Percentiles rank a stretch among this genome's conserved stretches.
Conservation (phyloP, 2,113 vertebrate genomes). For the Butastur rufipennis region DNA sequence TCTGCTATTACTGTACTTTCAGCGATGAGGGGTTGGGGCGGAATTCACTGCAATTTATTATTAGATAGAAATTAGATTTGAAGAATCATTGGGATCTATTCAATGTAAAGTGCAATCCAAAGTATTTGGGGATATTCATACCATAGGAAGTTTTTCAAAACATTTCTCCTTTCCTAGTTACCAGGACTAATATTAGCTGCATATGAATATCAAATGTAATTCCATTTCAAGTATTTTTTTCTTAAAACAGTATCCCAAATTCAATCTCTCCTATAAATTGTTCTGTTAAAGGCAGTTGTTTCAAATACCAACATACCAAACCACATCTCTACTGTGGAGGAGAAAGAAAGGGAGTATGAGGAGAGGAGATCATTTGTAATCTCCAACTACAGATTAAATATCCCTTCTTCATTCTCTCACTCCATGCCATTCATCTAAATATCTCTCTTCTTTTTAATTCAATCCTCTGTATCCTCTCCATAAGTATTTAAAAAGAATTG, state of each 20-base stretch:
- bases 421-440: background rate
- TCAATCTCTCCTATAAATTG: background rate
- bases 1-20: background rate
- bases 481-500: background rate
- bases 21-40: background rate
- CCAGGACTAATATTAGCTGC: conserved; percentile 11
- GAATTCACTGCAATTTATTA: background rate
- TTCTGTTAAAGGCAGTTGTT: conserved; percentile 28
- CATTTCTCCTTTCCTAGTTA: conserved; percentile 26
- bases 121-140: background rate
- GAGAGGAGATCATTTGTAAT: background rate
- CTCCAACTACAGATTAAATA: background rate
- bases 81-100: background rate
- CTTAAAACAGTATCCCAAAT: background rate
- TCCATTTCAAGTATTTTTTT: background rate
- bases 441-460: background rate
- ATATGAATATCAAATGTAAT: background rate
- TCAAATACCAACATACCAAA: conserved; percentile 37
- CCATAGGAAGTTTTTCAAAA: background rate
- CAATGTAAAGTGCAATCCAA: background rate
- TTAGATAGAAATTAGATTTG: background rate
- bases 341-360: background rate
- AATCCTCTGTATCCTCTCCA: background rate
- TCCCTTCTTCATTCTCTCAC: background rate
- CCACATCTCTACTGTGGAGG: background rate